A percentile compares a stretch with the other conserved stretches of the same genome.
These are phyloP conservation scores for Hylaea fasciaria DNA, from an alignment of 2,888 invertebrate species.

Conservation along the genomic window DNA sequence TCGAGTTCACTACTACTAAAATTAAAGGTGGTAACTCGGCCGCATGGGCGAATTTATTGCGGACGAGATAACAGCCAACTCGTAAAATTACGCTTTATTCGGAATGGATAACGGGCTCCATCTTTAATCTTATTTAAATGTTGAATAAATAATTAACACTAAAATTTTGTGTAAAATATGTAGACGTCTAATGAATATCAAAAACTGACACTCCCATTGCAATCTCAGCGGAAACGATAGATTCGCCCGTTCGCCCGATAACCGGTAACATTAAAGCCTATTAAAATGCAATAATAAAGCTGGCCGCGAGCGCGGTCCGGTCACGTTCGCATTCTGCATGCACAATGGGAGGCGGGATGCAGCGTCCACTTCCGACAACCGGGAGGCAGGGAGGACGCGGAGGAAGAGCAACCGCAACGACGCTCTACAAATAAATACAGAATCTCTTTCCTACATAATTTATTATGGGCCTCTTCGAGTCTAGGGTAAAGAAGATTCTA, in stretches of 20 bases:
- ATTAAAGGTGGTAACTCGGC: too few species aligned
- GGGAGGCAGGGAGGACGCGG: slow-evolving; percentile 44
- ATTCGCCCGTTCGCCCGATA: slow-evolving; percentile 29
- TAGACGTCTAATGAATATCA: too few species aligned
- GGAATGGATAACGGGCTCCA: too few species aligned
- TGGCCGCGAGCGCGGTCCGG: slow-evolving; percentile 50
- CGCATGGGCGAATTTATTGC: too few species aligned
- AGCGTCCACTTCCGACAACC: slow-evolving; percentile 62
- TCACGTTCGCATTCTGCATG: slow-evolving; percentile 67
- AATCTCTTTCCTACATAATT: slow-evolving; percentile 12
- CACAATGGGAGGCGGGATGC: slow-evolving; percentile 61
- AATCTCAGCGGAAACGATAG: slow-evolving; percentile 19
- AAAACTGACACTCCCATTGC: neutral
- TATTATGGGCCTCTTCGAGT: too few species aligned
- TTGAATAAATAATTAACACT: too few species aligned
- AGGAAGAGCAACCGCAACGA: slow-evolving; percentile 32
- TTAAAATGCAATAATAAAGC: slow-evolving; percentile 55
- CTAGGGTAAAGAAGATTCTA: too few species aligned
- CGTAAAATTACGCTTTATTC: neutral
- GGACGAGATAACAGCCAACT: too few species aligned
- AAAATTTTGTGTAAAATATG: too few species aligned
- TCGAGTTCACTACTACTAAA: too few species aligned
- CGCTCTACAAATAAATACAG: slow-evolving; percentile 35
- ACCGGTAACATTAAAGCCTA: slow-evolving; percentile 38
- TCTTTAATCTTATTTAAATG: too few species aligned